Evolutionary conservation across 1,140 invertebrate genomes (phyloP), one percentile per base, ranked within the genome.

Genomic region (Melanaphis sacchari): DNA sequence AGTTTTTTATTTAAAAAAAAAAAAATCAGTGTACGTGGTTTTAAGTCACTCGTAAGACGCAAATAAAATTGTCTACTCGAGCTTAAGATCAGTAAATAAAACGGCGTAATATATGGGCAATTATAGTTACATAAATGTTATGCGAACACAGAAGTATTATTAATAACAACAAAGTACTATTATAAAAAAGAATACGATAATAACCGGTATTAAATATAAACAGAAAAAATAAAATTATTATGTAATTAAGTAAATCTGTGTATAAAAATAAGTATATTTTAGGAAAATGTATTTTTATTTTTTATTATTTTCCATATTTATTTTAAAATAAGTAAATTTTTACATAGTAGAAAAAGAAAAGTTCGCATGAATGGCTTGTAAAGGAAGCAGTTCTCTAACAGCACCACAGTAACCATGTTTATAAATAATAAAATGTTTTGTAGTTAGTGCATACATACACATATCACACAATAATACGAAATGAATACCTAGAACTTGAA

Each of bases 101-200:
- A 52, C 88, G 88, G 88, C 88, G 88, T 26, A 89, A 31, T 6
- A 52, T 89, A 38, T 89, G 88, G 49, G 88, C 88, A 89, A 89
- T 54, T 38, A 54, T 38, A 54, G 46, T 89, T 54, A 40, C 88
- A 89, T 89, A 89, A 89, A 24, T 89, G 88, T 54, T 89, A 26
- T 49, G 43, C 87, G 87, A 88, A 88, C 87, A 38, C 36, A n/a
- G 18, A 41, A 40, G 26, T 40, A 84, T 40, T 84, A 84, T 84
- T 76, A 76, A 24, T 84, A 26, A 24, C 82, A 84, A 84, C 21
- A 38, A 7, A 24, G 15, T 76, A 66, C n/a, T n/a, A n/a, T 24
- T 76, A 1, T n/a, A 76, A 76, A n/a, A 76, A 76, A 18, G 31
- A n/a, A n/a, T 76, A n/a, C 4, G 31, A 36, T n/a, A 5, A 21